Conservation (phyloP, 1,140 invertebrate genomes). For the Dysdera silvatica region DNA sequence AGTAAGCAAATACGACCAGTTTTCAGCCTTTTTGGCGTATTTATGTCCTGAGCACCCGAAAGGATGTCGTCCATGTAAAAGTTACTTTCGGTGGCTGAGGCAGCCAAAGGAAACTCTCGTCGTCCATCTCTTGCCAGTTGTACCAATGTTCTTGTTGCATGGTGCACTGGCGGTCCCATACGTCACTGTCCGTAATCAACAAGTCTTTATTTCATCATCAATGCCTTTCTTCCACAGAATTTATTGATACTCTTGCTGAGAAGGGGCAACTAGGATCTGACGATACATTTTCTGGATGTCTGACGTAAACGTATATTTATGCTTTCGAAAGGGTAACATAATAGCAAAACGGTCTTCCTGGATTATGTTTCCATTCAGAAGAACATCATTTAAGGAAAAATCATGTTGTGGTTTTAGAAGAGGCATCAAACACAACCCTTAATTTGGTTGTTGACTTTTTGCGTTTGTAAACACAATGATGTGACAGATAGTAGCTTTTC, state of each 20-base stretch:
- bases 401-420: neutral
- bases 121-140: conserved; percentile 35
- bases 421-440: too few relatives aligned
- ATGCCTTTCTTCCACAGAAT: conserved; percentile 42
- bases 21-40: conserved; percentile 24
- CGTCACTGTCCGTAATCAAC: conserved; percentile 37
- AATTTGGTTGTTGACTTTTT: too few relatives aligned
- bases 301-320: conserved; percentile 6
- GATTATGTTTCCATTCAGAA: neutral
- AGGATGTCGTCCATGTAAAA: conserved; percentile 38
- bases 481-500: neutral
- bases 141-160: conserved; percentile 37
- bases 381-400: neutral
- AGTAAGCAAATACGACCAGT: conserved; percentile 15
- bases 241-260: conserved; percentile 35
- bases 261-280: neutral
- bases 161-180: conserved; percentile 39
- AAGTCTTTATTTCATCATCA: conserved; percentile 36
- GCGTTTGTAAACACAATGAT: too few relatives aligned
- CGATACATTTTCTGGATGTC: neutral
- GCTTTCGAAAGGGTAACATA: neutral
- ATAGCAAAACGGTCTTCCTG: conserved; percentile 2
- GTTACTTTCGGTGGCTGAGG: conserved; percentile 12
- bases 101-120: conserved; percentile 28
- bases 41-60: conserved; percentile 19